These are phyloP conservation scores for Galeopsomyia nigrocyanea DNA, from an alignment of 2,888 invertebrate genomes.

Conservation along the genomic window DNA sequence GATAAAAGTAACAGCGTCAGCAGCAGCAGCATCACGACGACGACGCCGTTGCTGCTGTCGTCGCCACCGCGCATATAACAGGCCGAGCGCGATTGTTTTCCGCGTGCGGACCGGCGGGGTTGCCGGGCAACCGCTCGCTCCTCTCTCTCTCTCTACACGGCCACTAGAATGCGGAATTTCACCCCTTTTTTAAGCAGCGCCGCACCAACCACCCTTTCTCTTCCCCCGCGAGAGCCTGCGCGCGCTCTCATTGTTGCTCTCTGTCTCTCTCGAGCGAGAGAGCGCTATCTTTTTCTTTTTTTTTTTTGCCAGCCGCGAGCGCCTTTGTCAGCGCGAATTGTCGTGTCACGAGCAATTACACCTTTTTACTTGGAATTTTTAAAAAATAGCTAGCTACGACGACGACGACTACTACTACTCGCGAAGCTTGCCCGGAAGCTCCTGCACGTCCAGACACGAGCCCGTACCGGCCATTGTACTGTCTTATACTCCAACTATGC, in stretches of 20 bases:
- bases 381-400: neutral
- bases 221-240: constrained; percentile 35
- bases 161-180: constrained; percentile 39
- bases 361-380: constrained; percentile 22
- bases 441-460: too few relatives aligned
- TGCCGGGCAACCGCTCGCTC: constrained; percentile 51
- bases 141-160: neutral
- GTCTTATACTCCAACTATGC: too few relatives aligned
- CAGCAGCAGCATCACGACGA: constrained; percentile 5
- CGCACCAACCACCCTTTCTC: neutral
- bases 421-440: too few relatives aligned
- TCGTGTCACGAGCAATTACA: constrained; percentile 32
- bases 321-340: constrained; percentile 20
- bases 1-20: constrained; percentile 47
- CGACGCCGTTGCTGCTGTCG: constrained; percentile 29
- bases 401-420: too few relatives aligned
- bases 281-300: neutral
- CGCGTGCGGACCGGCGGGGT: constrained; percentile 49
- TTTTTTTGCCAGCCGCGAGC: neutral
- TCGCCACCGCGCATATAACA: constrained; percentile 27
- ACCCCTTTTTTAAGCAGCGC: constrained; percentile 24
- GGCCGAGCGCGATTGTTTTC: constrained; percentile 51
- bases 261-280: too few relatives aligned
- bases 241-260: constrained; percentile 24
- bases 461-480: too few relatives aligned